Conservation (phyloP, 2,113 vertebrate genomes). For the Salvelinus sp. region DNA sequence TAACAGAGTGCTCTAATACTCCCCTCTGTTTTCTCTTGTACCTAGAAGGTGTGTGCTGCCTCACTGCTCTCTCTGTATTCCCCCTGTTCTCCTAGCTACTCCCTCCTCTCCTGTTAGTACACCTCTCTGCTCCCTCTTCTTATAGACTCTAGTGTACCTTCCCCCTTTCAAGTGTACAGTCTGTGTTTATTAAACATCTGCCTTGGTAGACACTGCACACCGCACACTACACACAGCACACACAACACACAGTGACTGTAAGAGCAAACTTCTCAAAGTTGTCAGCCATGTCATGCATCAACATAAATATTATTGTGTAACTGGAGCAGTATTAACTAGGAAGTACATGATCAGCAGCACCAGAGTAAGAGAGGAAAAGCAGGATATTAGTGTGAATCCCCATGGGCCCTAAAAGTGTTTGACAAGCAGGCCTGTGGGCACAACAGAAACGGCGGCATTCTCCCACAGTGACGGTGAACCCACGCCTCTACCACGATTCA, state of each 20-base stretch:
- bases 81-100: neutral
- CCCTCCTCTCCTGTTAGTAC: neutral
- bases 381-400: neutral
- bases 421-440: neutral
- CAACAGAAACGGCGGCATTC: conserved; percentile 35
- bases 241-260: neutral
- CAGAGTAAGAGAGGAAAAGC: neutral
- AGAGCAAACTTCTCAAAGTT: neutral
- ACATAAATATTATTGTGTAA: too few species aligned
- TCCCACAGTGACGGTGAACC: conserved; percentile 17
- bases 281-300: too few species aligned
- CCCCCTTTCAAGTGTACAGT: neutral
- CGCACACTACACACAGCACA: neutral
- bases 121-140: neutral
- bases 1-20: neutral
- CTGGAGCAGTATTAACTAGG: neutral
- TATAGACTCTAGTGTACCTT: neutral
- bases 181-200: neutral
- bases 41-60: neutral
- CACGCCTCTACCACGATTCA: conserved; percentile 9
- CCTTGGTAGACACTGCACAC: too few species aligned
- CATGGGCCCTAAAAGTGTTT: neutral
- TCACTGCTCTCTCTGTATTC: neutral
- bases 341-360: neutral
- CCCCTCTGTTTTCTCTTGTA: neutral